These are phyloP conservation scores for Acheta domesticus DNA, from an alignment of 2,888 invertebrate genomes.

Conservation along the genomic window DNA sequence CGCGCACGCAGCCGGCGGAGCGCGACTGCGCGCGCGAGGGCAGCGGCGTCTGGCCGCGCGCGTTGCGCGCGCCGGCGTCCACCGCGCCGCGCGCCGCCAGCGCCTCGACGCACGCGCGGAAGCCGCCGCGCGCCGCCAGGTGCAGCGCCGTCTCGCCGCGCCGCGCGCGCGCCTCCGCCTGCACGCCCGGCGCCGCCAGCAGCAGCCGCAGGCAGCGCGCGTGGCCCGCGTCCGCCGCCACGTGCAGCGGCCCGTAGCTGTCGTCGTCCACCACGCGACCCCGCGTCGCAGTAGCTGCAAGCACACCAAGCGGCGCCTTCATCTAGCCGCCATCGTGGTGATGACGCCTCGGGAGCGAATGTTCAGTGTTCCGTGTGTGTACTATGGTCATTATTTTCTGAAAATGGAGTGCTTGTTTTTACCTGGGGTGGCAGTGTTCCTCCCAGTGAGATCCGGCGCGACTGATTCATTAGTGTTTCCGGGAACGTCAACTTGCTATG, in stretches of 20 bases:
- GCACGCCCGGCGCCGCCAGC: neutral
- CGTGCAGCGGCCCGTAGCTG: neutral
- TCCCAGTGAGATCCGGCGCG: no score
- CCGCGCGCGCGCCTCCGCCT: neutral
- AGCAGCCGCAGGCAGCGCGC: neutral
- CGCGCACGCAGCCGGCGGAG: slow-evolving; percentile 44
- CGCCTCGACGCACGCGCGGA: slow-evolving; percentile 46
- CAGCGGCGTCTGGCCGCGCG: slow-evolving; percentile 50
- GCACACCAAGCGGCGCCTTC: no score
- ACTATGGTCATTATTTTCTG: no score
- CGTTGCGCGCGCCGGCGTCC: slow-evolving; percentile 45
- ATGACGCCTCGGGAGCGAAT: no score
- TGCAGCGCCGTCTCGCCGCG: slow-evolving; percentile 41
- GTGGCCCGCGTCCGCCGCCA: neutral
- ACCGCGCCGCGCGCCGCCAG: slow-evolving; percentile 43
- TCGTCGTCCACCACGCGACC: neutral
- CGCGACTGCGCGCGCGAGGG: slow-evolving; percentile 52
- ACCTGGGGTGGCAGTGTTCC: no score
- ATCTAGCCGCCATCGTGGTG: no score
- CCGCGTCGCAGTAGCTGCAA: neutral
- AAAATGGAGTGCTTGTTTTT: no score
- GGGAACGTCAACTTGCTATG: no score
- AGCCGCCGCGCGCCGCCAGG: slow-evolving; percentile 49
- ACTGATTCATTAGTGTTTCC: no score
- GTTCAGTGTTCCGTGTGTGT: no score